A percentile compares a stretch with the other conserved stretches of the same genome.
phyloP scores from a whole-genome alignment of 1,140 invertebrate species.

The Drosophila eugracilis region DNA sequence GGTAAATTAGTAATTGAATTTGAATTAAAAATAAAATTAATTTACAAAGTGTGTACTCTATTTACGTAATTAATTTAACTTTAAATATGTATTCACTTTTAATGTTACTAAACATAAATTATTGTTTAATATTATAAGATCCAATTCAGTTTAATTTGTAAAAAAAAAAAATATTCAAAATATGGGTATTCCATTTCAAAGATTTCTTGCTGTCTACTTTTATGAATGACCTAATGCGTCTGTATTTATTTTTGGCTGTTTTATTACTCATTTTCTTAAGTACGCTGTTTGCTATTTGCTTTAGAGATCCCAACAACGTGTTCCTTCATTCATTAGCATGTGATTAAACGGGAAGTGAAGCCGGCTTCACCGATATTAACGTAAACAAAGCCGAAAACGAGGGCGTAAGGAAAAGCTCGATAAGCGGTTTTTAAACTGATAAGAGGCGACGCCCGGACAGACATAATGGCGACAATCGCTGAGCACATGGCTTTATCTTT shows the following conservation, averaged over 20 bases:
- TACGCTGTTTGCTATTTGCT: conserved; percentile 2
- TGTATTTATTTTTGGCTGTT: background rate
- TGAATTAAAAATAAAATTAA: background rate
- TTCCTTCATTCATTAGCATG: conserved; percentile 23
- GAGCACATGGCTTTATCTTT: conserved; percentile 23
- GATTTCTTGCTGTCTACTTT: background rate
- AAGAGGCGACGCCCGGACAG: conserved; percentile 26
- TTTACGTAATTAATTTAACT: too few relatives aligned
- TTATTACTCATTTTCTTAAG: background rate
- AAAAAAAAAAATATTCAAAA: too few relatives aligned
- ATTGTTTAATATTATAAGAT: too few relatives aligned
- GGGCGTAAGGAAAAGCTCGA: conserved; percentile 25
- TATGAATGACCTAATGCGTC: conserved; percentile 4
- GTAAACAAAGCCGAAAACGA: conserved; percentile 37
- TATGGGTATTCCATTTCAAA: too few relatives aligned
- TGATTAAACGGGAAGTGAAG: conserved; percentile 18
- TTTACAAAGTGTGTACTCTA: too few relatives aligned
- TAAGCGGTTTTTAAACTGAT: conserved; percentile 41
- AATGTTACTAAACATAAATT: too few relatives aligned
- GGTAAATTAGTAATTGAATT: too few relatives aligned
- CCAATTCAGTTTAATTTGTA: background rate
- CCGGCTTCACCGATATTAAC: conserved; percentile 20
- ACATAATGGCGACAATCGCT: conserved; percentile 46
- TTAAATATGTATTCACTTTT: too few relatives aligned
- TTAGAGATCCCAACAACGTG: conserved; percentile 3